A percentile compares a stretch with the other conserved stretches of the same genome.
These are phyloP conservation scores for Oncorhynchus kisutch DNA, from an alignment of 2,113 vertebrate genomes.

Conservation along the genomic window DNA sequence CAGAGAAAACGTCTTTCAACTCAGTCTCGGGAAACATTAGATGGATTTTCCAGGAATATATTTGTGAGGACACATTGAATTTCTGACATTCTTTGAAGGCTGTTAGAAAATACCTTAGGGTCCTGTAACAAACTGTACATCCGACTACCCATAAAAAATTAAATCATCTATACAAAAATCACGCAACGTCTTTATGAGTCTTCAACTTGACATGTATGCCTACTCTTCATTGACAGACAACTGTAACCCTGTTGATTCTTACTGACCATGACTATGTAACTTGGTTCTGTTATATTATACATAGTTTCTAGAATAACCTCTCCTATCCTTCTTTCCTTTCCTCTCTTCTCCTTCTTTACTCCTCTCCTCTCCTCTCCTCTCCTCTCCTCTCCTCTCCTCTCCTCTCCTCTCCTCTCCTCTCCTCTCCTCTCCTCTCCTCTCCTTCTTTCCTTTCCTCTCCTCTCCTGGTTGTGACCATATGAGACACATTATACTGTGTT, in stretches of 20 bases:
- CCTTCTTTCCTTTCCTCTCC: constrained; percentile 3
- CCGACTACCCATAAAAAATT: not conserved
- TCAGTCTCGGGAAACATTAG: not conserved
- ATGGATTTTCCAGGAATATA: constrained; percentile 1
- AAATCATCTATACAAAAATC: not conserved
- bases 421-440: not conserved
- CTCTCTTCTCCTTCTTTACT: constrained; percentile 35
- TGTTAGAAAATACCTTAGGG: not conserved
- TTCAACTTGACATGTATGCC: too few relatives aligned
- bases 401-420: constrained; percentile 56
- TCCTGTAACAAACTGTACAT: not conserved
- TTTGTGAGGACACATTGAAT: not conserved
- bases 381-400: constrained; percentile 47
- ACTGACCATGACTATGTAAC: too few relatives aligned
- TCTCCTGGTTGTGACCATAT: constrained; percentile 54
- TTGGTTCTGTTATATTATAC: not conserved
- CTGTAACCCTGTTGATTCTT: too few relatives aligned
- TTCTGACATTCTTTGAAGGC: not conserved
- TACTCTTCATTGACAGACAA: not conserved
- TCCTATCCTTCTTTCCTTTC: constrained; percentile 44
- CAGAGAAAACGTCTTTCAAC: too few relatives aligned
- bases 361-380: constrained; percentile 51
- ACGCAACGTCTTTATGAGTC: too few relatives aligned
- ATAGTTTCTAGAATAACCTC: not conserved
- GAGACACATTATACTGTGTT: constrained; percentile 64